phyloP scores from a whole-genome alignment of 2,113 vertebrate genomes.

The Heloderma charlesbogerti region DNA sequence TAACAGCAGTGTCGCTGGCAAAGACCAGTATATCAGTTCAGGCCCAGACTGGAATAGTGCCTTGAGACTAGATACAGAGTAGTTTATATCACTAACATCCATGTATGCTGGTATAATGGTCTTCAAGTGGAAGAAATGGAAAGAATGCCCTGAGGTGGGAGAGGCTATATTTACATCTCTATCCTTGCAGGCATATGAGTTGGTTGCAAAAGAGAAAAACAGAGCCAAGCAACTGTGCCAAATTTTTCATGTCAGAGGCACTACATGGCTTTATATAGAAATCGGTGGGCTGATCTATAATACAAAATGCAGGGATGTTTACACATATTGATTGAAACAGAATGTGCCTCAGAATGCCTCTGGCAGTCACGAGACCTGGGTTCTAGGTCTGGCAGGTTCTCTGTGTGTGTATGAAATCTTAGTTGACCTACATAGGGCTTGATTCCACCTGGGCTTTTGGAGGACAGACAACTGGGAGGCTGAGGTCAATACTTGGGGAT shows the following conservation, averaged over 20 bases:
- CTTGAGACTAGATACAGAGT: background rate
- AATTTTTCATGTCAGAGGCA: background rate
- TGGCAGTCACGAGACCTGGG: background rate
- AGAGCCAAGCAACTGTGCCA: background rate
- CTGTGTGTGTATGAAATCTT: rapidly evolving
- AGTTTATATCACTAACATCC: conserved; percentile 1
- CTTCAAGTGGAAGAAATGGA: conserved; percentile 11
- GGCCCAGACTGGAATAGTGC: background rate
- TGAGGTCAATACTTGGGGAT: background rate
- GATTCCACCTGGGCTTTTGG: background rate
- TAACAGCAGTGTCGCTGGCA: background rate
- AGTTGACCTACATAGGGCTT: background rate
- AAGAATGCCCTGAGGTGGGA: background rate
- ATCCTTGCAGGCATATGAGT: background rate
- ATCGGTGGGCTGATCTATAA: background rate
- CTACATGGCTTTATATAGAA: background rate
- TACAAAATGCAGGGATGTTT: background rate
- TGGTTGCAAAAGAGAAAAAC: background rate
- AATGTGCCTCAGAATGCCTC: background rate
- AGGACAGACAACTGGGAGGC: background rate
- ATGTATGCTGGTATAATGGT: background rate
- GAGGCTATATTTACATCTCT: conserved; percentile 7
- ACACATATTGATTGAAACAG: background rate
- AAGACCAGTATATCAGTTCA: background rate
- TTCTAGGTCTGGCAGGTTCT: background rate